Conservation (phyloP, 2,888 invertebrate genomes). For the Phyllotreta cruciferae region DNA sequence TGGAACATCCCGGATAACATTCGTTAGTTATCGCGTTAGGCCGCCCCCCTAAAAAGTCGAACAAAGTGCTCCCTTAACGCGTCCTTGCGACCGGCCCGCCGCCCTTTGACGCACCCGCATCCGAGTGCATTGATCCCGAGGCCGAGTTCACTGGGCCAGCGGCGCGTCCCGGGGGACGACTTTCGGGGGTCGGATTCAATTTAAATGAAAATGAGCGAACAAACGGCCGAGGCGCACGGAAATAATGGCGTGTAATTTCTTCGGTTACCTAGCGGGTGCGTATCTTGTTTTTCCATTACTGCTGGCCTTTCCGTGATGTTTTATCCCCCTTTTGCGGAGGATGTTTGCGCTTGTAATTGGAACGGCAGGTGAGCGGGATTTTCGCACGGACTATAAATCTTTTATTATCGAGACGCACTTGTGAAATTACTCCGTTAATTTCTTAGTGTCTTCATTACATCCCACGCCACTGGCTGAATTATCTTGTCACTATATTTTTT, state of each 20-base stretch:
- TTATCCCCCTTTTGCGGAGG: conserved; percentile 2
- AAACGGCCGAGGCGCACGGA: conserved; percentile 20
- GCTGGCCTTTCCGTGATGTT: conserved; percentile 5
- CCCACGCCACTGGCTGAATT: too few species aligned
- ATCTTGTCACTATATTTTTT: too few species aligned
- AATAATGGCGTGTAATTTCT: conserved; percentile 23
- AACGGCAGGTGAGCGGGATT: conserved; percentile 11
- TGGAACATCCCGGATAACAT: conserved; percentile 14
- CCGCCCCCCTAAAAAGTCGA: conserved; percentile 24
- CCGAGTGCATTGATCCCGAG: conserved; percentile 35
- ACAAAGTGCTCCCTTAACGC: conserved; percentile 14
- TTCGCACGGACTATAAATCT: conserved; percentile 7
- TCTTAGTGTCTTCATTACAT: too few species aligned
- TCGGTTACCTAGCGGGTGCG: conserved; percentile 8
- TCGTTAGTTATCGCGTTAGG: conserved; percentile 25
- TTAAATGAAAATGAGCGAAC: conserved; percentile 28
- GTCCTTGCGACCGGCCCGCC: conserved; percentile 9
- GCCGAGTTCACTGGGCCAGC: conserved; percentile 28
- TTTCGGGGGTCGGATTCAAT: conserved; percentile 14
- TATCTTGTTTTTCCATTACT: conserved; percentile 21
- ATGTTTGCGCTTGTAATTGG: conserved; percentile 10
- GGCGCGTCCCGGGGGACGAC: conserved; percentile 27
- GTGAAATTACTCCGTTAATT: background rate
- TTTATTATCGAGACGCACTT: background rate
- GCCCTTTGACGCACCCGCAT: conserved; percentile 21